These are phyloP conservation scores for Campylomormyrus tamandua DNA, from an alignment of 2,113 vertebrate genomes.

Conservation along the genomic window DNA sequence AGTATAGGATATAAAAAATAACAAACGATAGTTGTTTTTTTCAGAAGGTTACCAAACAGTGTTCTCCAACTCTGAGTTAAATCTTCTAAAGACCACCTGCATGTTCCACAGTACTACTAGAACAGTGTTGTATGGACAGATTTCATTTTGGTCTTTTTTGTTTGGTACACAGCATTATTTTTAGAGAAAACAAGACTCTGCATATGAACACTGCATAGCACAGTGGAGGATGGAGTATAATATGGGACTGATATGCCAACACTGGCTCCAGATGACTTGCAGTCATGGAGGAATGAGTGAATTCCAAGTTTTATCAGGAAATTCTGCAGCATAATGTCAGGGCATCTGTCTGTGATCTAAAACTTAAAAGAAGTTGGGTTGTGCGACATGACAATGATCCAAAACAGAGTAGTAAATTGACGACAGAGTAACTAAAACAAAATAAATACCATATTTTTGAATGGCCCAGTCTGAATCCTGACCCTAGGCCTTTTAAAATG, in stretches of 20 bases:
- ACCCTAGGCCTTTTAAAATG: not conserved
- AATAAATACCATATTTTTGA: not conserved
- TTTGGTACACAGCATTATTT: not conserved
- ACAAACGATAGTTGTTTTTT: not conserved
- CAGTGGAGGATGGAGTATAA: not conserved
- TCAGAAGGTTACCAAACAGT: not conserved
- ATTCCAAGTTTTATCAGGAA: not conserved
- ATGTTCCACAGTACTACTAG: not conserved
- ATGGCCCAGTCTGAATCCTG: not conserved
- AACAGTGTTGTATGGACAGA: not conserved
- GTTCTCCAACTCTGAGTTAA: not conserved
- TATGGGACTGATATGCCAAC: not conserved
- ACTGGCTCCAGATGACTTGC: not conserved
- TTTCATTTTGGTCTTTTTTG: not conserved
- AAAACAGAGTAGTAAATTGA: not conserved
- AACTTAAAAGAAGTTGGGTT: not conserved
- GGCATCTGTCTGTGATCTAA: not conserved
- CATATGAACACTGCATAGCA: not conserved
- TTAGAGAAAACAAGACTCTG: not conserved
- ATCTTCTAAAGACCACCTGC: not conserved
- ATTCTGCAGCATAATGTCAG: not conserved
- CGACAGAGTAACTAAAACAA: not conserved
- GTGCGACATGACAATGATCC: not conserved
- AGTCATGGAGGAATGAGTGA: not conserved
- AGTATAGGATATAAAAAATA: not conserved